Conservation (phyloP, 1,140 invertebrate species). For the Bombyx mori region DNA sequence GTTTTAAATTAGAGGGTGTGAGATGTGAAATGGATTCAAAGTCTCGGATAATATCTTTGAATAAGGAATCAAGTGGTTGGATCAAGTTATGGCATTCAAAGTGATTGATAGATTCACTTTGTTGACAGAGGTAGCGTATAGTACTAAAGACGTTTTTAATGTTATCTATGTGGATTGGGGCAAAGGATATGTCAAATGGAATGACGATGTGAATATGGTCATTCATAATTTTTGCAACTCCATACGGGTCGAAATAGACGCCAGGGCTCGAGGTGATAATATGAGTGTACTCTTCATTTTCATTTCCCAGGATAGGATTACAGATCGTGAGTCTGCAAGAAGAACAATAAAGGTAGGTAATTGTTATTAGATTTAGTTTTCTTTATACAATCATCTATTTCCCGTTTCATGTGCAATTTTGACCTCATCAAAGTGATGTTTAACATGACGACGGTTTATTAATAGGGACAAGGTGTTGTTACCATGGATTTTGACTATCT, state of each 20-base stretch:
- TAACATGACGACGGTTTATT: slow-evolving; percentile 9
- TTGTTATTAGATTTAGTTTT: too few species aligned
- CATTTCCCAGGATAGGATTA: too few species aligned
- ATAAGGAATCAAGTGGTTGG: neutral
- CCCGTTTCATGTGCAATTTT: slow-evolving; percentile 3
- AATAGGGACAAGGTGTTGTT: slow-evolving; percentile 6
- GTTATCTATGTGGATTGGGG: neutral
- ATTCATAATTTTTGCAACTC: neutral
- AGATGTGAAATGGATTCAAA: slow-evolving; percentile 12
- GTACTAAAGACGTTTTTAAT: neutral
- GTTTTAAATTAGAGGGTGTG: slow-evolving; percentile 4
- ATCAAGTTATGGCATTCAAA: neutral
- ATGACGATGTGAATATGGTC: neutral
- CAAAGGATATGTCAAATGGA: neutral
- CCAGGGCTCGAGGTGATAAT: slow-evolving; percentile 1
- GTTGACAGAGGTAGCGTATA: neutral
- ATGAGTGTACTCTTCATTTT: neutral
- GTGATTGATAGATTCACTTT: neutral
- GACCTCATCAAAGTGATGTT: slow-evolving; percentile 8
- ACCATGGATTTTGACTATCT: slow-evolving; percentile 6
- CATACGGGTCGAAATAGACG: neutral
- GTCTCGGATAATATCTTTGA: slow-evolving; percentile 9
- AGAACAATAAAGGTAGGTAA: neutral
- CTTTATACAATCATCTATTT: neutral
- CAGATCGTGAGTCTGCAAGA: neutral